These are phyloP conservation scores for Caiman crocodilus DNA, from an alignment of 2,797 vertebrate genomes.

Conservation along the genomic window DNA sequence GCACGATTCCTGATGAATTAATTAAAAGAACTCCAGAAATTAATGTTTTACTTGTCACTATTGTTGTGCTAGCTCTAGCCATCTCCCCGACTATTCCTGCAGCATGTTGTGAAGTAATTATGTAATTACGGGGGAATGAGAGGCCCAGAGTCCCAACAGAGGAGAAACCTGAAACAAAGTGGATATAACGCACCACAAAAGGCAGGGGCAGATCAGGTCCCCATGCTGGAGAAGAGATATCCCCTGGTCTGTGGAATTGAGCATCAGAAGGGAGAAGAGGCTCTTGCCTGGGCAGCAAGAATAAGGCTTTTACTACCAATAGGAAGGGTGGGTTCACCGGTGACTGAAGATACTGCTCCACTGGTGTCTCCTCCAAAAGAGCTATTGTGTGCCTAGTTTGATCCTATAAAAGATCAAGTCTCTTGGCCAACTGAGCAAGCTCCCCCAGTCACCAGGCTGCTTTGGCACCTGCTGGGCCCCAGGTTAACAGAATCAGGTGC, in stretches of 20 bases:
- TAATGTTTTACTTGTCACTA: conserved; percentile 89
- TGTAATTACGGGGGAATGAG: conserved; percentile 75
- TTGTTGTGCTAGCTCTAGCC: conserved; percentile 83
- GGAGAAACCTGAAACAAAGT: conserved; percentile 72
- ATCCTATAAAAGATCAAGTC: too few species aligned
- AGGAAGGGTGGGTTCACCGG: neutral
- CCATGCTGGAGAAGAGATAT: neutral
- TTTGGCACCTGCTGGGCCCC: too few species aligned
- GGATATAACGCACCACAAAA: conserved; percentile 49
- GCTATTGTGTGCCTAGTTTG: too few species aligned
- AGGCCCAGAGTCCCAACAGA: conserved; percentile 76
- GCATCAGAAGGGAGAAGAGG: neutral
- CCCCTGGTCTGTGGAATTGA: neutral
- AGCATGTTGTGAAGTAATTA: conserved; percentile 84
- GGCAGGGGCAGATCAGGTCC: neutral
- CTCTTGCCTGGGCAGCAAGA: neutral
- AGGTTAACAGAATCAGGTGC: too few species aligned
- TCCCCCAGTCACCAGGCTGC: too few species aligned
- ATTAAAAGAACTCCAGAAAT: conserved; percentile 93
- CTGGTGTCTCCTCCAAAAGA: neutral
- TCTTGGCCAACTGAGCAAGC: too few species aligned
- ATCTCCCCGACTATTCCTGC: conserved; percentile 78
- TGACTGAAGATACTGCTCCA: fast-evolving
- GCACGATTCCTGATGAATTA: conserved; percentile 92
- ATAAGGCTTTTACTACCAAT: neutral